Evolutionary conservation across 2,888 invertebrate genomes (phyloP).

Genomic region (Ophion slaviceki): DNA sequence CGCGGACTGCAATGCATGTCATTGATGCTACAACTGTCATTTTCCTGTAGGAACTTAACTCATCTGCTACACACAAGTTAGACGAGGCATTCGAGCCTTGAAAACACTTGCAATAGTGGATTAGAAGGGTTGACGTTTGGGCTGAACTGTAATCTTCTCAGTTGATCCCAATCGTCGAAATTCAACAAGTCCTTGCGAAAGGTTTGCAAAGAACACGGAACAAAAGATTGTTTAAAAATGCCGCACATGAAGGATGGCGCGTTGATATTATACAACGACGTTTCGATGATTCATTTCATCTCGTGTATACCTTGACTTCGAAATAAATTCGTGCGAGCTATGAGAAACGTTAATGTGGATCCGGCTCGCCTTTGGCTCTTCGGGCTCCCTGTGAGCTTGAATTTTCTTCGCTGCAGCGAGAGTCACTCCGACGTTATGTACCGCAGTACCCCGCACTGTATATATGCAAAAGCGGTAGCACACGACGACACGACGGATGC

Average conservation of each 20-base stretch:
- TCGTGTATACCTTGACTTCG: background rate
- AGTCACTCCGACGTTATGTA: slow-evolving; percentile 27
- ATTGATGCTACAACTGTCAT: no score
- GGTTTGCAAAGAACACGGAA: background rate
- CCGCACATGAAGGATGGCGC: background rate
- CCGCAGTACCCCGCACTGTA: background rate
- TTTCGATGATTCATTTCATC: slow-evolving; percentile 19
- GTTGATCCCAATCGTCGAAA: background rate
- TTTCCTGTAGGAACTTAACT: background rate
- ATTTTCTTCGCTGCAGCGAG: slow-evolving; percentile 28
- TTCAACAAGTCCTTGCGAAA: background rate
- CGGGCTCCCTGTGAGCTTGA: slow-evolving; percentile 61
- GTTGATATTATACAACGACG: background rate
- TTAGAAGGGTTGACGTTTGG: background rate
- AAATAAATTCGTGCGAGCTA: slow-evolving; percentile 44
- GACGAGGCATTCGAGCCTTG: background rate
- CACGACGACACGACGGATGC: slow-evolving; percentile 68
- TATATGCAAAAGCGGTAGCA: slow-evolving; percentile 60
- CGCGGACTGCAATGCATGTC: background rate
- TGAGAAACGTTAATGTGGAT: slow-evolving; percentile 70
- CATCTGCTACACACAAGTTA: background rate
- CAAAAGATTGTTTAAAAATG: background rate
- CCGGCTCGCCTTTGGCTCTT: slow-evolving; percentile 80
- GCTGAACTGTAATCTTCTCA: background rate
- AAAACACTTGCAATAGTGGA: background rate